Conservation (phyloP, 2,888 invertebrate species). For the Parascotia fuliginaria region DNA sequence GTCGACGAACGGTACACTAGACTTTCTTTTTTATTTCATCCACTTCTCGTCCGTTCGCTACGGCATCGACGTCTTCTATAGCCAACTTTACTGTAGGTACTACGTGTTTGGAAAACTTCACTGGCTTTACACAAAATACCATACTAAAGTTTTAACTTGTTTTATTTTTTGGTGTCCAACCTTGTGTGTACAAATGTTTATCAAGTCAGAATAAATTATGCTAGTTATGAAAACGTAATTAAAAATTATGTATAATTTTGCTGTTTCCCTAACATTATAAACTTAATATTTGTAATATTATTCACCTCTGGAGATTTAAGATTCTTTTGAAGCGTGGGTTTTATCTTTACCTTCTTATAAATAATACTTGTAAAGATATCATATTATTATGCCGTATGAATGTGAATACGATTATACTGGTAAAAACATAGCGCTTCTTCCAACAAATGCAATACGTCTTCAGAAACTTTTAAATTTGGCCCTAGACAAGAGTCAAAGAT, state of each 20-base stretch:
- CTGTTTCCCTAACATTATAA: conserved; percentile 7
- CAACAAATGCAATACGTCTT: background rate
- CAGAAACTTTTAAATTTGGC: no score
- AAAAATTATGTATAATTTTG: conserved; percentile 5
- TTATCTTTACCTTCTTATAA: no score
- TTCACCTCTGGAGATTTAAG: background rate
- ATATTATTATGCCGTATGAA: no score
- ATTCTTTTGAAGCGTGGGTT: background rate
- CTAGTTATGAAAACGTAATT: conserved; percentile 15
- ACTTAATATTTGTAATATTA: conserved; percentile 4
- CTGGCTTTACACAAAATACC: conserved; percentile 6
- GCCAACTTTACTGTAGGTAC: conserved; percentile 31
- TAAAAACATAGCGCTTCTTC: no score
- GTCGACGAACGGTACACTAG: conserved; percentile 77
- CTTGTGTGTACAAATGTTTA: conserved; percentile 1
- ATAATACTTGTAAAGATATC: background rate
- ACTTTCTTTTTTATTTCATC: conserved; percentile 79
- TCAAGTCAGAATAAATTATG: conserved; percentile 8
- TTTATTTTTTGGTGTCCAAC: conserved; percentile 3
- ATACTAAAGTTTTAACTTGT: background rate
- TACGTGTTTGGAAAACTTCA: conserved; percentile 24
- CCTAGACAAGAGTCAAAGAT: no score
- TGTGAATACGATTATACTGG: no score
- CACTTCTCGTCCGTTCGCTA: conserved; percentile 44
- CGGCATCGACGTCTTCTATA: conserved; percentile 40